A percentile compares a stretch with the other conserved stretches of the same genome.
phyloP scores from a whole-genome alignment of 1,140 invertebrate species.

The Harlomillsia oculata region DNA sequence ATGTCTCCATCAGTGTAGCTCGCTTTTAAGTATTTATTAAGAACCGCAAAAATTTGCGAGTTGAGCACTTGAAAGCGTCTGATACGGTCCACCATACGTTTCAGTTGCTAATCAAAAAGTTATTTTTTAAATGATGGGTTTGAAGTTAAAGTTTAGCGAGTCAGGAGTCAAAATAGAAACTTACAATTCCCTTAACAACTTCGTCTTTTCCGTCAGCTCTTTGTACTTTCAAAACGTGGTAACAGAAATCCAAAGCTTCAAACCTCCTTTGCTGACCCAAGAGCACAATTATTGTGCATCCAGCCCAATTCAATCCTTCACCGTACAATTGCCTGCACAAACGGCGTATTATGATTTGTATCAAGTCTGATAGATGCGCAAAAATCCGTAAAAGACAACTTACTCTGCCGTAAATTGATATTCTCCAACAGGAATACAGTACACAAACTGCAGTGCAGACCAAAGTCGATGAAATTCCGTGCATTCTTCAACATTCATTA shows the following conservation, averaged over 20 bases:
- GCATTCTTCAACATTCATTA: conserved; percentile 94
- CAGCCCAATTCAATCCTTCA: conserved; percentile 98
- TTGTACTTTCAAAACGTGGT: conserved; percentile 94
- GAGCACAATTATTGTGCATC: conserved; percentile 95
- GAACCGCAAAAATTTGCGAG: conserved; percentile 94
- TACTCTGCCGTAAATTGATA: conserved; percentile 95
- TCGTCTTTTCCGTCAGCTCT: conserved; percentile 94
- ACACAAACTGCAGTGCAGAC: conserved; percentile 97
- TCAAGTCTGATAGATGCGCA: not conserved
- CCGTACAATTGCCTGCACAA: conserved; percentile 81
- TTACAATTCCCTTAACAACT: conserved; percentile 89
- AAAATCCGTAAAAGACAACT: conserved; percentile 41
- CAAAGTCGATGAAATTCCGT: conserved; percentile 94
- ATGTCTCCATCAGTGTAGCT: conserved; percentile 62
- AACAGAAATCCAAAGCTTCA: conserved; percentile 97
- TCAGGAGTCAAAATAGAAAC: conserved; percentile 41
- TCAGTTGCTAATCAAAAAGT: conserved; percentile 64
- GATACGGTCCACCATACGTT: conserved; percentile 94
- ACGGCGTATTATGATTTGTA: not conserved
- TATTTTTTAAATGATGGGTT: not conserved
- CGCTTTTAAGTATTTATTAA: conserved; percentile 89
- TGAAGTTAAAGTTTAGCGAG: not conserved
- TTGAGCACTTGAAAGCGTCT: conserved; percentile 95
- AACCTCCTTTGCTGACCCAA: conserved; percentile 92
- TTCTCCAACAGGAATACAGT: conserved; percentile 92